Percentiles rank a stretch among this genome's conserved stretches.
Evolutionary conservation across 2,888 invertebrate genomes (phyloP).

Genomic region (Agrochola lota): DNA sequence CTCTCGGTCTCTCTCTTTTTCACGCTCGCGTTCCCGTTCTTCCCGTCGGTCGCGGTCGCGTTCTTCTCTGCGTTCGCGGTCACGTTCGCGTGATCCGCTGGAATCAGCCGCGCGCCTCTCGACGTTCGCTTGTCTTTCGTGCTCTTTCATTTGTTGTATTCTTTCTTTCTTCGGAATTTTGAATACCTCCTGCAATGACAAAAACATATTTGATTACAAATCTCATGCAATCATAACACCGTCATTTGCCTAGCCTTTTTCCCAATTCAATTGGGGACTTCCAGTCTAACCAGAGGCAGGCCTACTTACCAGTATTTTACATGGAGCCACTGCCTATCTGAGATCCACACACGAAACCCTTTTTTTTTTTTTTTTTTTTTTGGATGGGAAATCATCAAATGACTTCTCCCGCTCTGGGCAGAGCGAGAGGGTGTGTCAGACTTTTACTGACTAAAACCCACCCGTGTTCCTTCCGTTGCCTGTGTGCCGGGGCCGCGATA

Average conservation of each 20-base stretch:
- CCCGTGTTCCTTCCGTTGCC: too few species aligned
- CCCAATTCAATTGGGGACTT: not conserved
- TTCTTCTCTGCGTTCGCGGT: slow-evolving; percentile 74
- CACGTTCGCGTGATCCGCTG: slow-evolving; percentile 83
- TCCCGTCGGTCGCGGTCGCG: slow-evolving; percentile 76
- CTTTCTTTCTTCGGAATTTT: slow-evolving; percentile 98
- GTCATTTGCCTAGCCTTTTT: not conserved
- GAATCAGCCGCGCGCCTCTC: slow-evolving; percentile 87
- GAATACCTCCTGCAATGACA: slow-evolving; percentile 91
- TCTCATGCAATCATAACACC: not conserved
- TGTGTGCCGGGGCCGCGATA: too few species aligned
- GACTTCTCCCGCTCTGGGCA: too few species aligned
- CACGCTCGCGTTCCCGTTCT: slow-evolving; percentile 74
- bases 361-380: too few species aligned
- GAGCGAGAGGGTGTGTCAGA: too few species aligned
- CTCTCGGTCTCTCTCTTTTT: slow-evolving; percentile 78
- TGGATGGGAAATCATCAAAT: too few species aligned
- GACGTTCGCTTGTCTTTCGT: slow-evolving; percentile 96
- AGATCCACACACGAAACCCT: not conserved
- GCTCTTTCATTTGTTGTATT: slow-evolving; percentile 98
- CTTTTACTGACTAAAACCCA: too few species aligned
- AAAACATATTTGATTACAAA: not conserved
- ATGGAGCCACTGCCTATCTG: not conserved
- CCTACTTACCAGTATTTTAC: too few species aligned
- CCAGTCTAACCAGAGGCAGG: too few species aligned